These are phyloP conservation scores for Perizoma affinitatum DNA, from an alignment of 2,888 invertebrate species.

Conservation along the genomic window DNA sequence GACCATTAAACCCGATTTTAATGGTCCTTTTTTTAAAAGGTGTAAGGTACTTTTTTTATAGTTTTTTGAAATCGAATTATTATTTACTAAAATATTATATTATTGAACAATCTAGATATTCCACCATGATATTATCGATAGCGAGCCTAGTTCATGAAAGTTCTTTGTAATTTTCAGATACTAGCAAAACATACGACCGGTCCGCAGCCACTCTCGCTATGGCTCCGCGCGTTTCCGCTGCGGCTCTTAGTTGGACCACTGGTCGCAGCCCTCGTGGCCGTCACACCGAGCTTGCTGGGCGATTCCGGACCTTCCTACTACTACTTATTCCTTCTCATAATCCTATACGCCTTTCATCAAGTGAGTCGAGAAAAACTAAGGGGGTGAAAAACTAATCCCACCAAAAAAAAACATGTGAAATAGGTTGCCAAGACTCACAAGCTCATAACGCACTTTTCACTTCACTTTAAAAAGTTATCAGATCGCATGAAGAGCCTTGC, in stretches of 20 bases:
- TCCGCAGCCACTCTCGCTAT: conserved; percentile 94
- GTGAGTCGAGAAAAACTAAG: conserved; percentile 57
- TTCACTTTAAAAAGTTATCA: too few relatives aligned
- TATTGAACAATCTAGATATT: too few relatives aligned
- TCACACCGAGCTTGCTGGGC: conserved; percentile 90
- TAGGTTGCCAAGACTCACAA: too few relatives aligned
- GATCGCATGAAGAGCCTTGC: too few relatives aligned
- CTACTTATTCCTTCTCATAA: conserved; percentile 90
- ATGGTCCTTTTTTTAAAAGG: too few relatives aligned
- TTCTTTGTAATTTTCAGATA: conserved; percentile 53
- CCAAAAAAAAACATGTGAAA: too few relatives aligned
- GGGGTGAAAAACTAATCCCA: too few relatives aligned
- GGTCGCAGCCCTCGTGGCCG: conserved; percentile 92
- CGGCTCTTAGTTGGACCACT: conserved; percentile 93
- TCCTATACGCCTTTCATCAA: conserved; percentile 95
- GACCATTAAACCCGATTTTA: too few relatives aligned
- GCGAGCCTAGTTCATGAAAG: not conserved
- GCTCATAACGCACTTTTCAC: too few relatives aligned
- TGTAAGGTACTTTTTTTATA: too few relatives aligned
- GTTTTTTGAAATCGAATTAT: too few relatives aligned
- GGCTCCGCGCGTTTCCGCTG: conserved; percentile 94
- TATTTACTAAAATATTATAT: too few relatives aligned
- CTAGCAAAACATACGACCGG: conserved; percentile 90
- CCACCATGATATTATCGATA: not conserved
- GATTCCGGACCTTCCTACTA: conserved; percentile 82